phyloP scores from a whole-genome alignment of 2,888 invertebrate genomes.

The Spisula solida region DNA sequence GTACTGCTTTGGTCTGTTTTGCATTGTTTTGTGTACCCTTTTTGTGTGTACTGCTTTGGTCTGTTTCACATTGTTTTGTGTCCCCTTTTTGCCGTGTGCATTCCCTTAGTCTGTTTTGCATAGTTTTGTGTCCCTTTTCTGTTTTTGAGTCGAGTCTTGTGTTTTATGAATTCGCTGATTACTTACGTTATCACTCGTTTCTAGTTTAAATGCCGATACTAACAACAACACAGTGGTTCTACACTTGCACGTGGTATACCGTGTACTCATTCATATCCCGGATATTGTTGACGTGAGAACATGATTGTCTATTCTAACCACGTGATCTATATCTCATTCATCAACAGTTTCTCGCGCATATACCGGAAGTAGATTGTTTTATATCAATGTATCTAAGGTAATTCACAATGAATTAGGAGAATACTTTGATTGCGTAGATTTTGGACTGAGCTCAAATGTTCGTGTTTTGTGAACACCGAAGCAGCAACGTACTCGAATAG shows the following conservation, averaged over 20 bases:
- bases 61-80: no score
- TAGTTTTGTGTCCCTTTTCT: no score
- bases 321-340: background rate
- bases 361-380: background rate
- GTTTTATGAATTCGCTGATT: no score
- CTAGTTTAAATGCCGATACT: no score
- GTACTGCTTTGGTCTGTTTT: no score
- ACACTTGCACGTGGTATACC: background rate
- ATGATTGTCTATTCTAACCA: background rate
- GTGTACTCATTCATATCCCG: background rate
- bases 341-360: background rate
- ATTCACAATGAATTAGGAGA: background rate
- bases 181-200: no score
- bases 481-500: background rate
- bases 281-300: background rate
- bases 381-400: background rate
- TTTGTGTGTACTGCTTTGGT: no score
- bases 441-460: slow-evolving; percentile 1
- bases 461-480: background rate
- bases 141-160: no score
- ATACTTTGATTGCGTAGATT: background rate
- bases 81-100: no score
- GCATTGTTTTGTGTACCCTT: no score
- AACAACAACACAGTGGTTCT: background rate
- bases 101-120: no score